These are phyloP conservation scores for Melanotaenia trifasciata DNA, from an alignment of 2,797 vertebrate species.

Conservation along the genomic window DNA sequence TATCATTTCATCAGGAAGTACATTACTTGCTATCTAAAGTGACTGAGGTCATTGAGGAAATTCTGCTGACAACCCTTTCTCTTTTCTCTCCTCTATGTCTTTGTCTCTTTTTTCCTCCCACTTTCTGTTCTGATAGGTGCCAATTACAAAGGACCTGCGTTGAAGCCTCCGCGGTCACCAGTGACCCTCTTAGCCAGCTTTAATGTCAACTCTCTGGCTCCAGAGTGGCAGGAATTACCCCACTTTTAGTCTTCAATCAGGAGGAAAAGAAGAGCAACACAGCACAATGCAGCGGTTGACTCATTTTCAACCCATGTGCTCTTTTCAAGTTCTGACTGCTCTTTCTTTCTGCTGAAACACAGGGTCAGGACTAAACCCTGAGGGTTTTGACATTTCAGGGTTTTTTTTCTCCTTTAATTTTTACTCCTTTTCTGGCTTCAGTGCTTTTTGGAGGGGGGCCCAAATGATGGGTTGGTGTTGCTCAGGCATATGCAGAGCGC, in stretches of 20 bases:
- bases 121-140: slow-evolving; percentile 82
- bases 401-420: slow-evolving; percentile 23
- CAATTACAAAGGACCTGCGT: slow-evolving; percentile 75
- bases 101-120: slow-evolving; percentile 59
- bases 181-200: slow-evolving; percentile 78
- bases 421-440: slow-evolving; percentile 57
- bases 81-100: slow-evolving; percentile 71
- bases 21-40: slow-evolving; percentile 71
- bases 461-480: slow-evolving; percentile 89
- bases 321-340: slow-evolving; percentile 59
- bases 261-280: slow-evolving; percentile 58
- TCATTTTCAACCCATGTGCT: slow-evolving; percentile 47
- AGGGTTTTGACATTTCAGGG: slow-evolving; percentile 76
- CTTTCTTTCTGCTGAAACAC: slow-evolving; percentile 63
- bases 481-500: slow-evolving; percentile 67
- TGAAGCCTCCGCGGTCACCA: slow-evolving; percentile 74
- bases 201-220: slow-evolving; percentile 79
- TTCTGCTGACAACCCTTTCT: slow-evolving; percentile 81
- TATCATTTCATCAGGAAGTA: slow-evolving; percentile 69
- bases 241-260: slow-evolving; percentile 77
- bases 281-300: slow-evolving; percentile 71
- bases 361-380: slow-evolving; percentile 66
- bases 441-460: slow-evolving; percentile 59
- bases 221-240: slow-evolving; percentile 85
- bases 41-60: slow-evolving; percentile 71